Evolutionary conservation across 2,888 invertebrate genomes (phyloP).

Genomic region (Parnassius glacialis): DNA sequence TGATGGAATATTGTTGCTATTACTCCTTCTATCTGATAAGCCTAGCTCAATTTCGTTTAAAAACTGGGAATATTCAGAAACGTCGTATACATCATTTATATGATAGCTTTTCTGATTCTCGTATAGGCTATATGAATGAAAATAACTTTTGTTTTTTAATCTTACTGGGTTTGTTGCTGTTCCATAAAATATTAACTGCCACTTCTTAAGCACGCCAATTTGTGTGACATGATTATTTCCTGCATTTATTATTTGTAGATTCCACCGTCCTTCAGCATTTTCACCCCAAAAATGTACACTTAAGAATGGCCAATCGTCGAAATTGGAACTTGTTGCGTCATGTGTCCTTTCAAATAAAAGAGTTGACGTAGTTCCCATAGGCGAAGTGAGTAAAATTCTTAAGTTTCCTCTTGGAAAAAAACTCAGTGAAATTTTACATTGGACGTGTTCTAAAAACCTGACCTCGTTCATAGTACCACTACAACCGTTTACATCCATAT

Average conservation of each 20-base stretch:
- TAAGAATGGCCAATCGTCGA: constrained; percentile 99
- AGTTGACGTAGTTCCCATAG: constrained; percentile 96
- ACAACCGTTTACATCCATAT: constrained; percentile 95
- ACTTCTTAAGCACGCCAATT: constrained; percentile 93
- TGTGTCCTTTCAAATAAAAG: constrained; percentile 95
- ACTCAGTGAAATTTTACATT: constrained; percentile 94
- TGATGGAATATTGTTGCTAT: constrained; percentile 85
- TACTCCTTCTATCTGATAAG: constrained; percentile 82
- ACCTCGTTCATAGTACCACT: constrained; percentile 92
- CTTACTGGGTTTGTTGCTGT: constrained; percentile 92
- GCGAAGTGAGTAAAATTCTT: constrained; percentile 92
- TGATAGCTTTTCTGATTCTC: constrained; percentile 79
- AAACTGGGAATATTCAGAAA: constrained; percentile 81
- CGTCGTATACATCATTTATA: constrained; percentile 83
- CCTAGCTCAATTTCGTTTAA: constrained; percentile 75
- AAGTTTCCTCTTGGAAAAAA: constrained; percentile 97
- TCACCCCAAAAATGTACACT: constrained; percentile 99
- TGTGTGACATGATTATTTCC: constrained; percentile 91
- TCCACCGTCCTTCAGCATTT: constrained; percentile 93
- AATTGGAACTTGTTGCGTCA: constrained; percentile 94
- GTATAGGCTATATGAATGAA: constrained; percentile 69
- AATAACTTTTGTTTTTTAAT: constrained; percentile 82
- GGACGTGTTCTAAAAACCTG: constrained; percentile 97
- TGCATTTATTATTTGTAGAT: constrained; percentile 87
- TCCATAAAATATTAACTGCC: constrained; percentile 98